phyloP scores from a whole-genome alignment of 2,888 invertebrate species.

The Acanthopleura granulata region DNA sequence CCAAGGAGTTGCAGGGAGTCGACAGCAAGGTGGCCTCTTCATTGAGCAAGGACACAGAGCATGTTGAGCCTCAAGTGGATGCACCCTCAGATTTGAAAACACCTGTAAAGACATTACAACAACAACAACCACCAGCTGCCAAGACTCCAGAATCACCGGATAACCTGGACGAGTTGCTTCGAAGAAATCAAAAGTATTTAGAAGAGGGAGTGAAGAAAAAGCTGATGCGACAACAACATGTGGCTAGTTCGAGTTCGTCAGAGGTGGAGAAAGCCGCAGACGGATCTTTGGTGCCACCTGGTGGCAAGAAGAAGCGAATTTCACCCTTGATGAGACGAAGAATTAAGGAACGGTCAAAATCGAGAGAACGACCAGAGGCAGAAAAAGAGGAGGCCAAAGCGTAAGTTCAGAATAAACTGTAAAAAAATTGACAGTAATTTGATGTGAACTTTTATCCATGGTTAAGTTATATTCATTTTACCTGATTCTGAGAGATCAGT shows the following conservation, averaged over 20 bases:
- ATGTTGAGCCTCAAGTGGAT: no score
- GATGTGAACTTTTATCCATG: no score
- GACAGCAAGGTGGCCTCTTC: no score
- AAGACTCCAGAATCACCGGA: slow-evolving; percentile 18
- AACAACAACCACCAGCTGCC: background rate
- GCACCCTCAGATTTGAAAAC: no score
- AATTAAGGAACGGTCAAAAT: slow-evolving; percentile 10
- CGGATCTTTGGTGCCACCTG: background rate
- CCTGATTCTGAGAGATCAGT: no score
- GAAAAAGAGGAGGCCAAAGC: background rate
- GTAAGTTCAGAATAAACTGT: background rate
- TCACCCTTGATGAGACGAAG: slow-evolving; percentile 8
- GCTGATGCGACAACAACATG: slow-evolving; percentile 2
- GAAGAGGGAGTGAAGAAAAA: slow-evolving; percentile 19
- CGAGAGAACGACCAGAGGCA: slow-evolving; percentile 13
- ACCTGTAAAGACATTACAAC: background rate
- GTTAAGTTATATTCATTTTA: no score
- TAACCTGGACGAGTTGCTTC: slow-evolving; percentile 20
- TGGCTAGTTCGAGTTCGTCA: background rate
- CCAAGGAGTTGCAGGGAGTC: no score
- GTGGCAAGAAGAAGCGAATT: slow-evolving; percentile 12
- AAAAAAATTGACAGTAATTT: no score
- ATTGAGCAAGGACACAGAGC: no score
- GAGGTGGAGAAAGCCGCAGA: slow-evolving; percentile 6
- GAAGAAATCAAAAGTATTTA: slow-evolving; percentile 20